phyloP scores from a whole-genome alignment of 2,888 invertebrate species.

The Barypeithes pellucidus region DNA sequence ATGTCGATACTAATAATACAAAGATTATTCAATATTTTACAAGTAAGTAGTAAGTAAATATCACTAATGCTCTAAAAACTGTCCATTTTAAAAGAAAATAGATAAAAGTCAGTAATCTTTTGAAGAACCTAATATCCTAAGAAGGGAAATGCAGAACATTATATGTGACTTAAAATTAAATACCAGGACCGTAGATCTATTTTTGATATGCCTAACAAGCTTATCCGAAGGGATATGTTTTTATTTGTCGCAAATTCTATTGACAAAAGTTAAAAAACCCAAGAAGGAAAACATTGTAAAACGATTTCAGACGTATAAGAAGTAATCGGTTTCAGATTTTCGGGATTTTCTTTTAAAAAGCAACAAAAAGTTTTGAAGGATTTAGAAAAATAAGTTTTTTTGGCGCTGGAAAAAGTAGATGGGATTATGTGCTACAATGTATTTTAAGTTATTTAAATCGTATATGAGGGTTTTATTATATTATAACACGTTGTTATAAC shows the following conservation, averaged over 20 bases:
- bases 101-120: too few relatives aligned
- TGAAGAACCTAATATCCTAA: too few relatives aligned
- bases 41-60: too few relatives aligned
- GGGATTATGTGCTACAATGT: too few relatives aligned
- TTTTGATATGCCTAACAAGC: background rate
- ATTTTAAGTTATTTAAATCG: background rate
- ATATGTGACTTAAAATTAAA: background rate
- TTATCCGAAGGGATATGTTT: background rate
- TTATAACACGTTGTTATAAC: too few relatives aligned
- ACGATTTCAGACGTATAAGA: background rate
- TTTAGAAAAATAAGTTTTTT: background rate
- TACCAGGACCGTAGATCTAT: background rate
- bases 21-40: too few relatives aligned
- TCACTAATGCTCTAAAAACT: too few relatives aligned
- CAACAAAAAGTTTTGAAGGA: background rate
- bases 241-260: conserved; percentile 1
- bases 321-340: conserved; percentile 8
- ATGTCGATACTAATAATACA: too few relatives aligned
- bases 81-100: too few relatives aligned
- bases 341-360: conserved; percentile 1
- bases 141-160: too few relatives aligned
- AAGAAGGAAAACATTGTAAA: conserved; percentile 8
- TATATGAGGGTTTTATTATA: too few relatives aligned
- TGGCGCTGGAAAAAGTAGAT: background rate
- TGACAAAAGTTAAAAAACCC: background rate